Evolutionary conservation across 2,113 vertebrate genomes (phyloP).

Genomic region (Vidua chalybeata): DNA sequence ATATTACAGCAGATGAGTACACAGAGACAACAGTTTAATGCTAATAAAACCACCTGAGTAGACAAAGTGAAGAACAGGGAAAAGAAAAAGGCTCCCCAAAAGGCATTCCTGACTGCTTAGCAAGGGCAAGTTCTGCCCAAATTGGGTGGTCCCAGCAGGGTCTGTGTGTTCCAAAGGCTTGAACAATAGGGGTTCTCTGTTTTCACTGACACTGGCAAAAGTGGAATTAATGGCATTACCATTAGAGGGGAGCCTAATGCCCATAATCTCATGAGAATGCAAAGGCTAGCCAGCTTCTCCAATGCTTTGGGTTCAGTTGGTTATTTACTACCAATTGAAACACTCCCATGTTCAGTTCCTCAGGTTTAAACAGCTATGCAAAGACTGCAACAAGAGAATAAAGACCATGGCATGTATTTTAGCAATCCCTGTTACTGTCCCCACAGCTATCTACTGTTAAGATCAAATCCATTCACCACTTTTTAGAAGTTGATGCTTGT

Average conservation of each 20-base stretch:
- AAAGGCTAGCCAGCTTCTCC: not conserved
- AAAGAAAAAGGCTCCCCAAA: not conserved
- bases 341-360: not conserved
- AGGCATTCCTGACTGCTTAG: not conserved
- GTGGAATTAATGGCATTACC: not conserved
- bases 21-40: not conserved
- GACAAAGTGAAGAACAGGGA: not conserved
- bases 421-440: not conserved
- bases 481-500: constrained; percentile 1
- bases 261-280: not conserved
- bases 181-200: not conserved
- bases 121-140: not conserved
- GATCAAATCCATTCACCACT: not conserved
- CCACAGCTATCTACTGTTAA: not conserved
- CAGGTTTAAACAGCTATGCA: not conserved
- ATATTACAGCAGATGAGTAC: not conserved
- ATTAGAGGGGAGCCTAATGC: not conserved
- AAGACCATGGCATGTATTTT: not conserved
- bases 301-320: not conserved
- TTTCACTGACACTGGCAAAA: not conserved
- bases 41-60: not conserved
- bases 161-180: not conserved
- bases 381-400: not conserved
- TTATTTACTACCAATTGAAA: not conserved
- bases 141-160: not conserved